A percentile compares a stretch with the other conserved stretches of the same genome.
Conservation (phyloP, 2,888 invertebrate species). For the Abrostola tripartita region DNA sequence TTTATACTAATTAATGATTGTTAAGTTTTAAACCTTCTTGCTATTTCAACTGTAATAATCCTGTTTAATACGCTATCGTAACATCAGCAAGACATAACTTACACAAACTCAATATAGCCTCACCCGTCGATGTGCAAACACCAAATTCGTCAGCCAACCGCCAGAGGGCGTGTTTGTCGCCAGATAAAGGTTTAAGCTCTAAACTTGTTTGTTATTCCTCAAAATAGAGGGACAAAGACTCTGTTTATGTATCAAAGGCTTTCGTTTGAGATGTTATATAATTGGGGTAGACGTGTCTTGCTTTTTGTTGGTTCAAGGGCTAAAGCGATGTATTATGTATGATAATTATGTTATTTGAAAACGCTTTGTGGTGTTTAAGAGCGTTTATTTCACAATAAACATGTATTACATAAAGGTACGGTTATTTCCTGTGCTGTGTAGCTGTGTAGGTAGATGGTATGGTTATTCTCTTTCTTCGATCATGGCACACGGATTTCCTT, state of each 20-base stretch:
- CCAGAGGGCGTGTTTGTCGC: constrained; percentile 48
- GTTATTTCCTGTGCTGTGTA: no score
- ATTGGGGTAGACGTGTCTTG: constrained; percentile 15
- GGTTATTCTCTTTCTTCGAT: no score
- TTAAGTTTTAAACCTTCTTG: no score
- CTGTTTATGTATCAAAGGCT: constrained; percentile 52
- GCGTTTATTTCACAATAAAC: no score
- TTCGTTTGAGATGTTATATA: constrained; percentile 14
- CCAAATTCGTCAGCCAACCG: constrained; percentile 23
- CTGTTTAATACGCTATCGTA: constrained; percentile 13
- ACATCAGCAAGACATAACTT: constrained; percentile 21
- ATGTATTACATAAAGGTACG: no score
- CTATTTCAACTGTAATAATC: constrained; percentile 3
- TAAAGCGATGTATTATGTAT: not conserved
- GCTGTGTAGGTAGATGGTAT: no score
- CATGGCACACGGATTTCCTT: no score
- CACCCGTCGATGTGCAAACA: constrained; percentile 34
- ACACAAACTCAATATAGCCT: constrained; percentile 25
- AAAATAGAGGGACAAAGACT: constrained; percentile 48
- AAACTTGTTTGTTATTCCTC: constrained; percentile 56
- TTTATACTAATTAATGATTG: no score
- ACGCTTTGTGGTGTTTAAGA: not conserved
- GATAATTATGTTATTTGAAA: not conserved
- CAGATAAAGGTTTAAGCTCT: constrained; percentile 53
- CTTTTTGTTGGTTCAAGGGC: constrained; percentile 5